A percentile compares a stretch with the other conserved stretches of the same genome.
Evolutionary conservation across 2,797 vertebrate species (phyloP).

Genomic region (Odontamblyopus lacepedii): DNA sequence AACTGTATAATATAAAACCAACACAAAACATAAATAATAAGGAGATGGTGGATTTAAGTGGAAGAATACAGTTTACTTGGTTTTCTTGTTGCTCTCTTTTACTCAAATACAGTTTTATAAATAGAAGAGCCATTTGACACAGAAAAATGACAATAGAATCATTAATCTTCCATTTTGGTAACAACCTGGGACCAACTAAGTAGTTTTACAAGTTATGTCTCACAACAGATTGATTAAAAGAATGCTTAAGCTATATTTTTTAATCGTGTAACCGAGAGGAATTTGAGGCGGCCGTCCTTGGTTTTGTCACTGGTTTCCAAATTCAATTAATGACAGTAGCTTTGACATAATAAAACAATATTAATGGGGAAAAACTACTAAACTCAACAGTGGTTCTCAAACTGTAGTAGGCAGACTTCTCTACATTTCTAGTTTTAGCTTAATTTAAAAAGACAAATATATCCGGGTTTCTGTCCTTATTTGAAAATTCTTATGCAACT

Average conservation of each 20-base stretch:
- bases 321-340: not conserved
- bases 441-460: not conserved
- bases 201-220: too few relatives aligned
- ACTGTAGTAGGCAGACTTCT: not conserved
- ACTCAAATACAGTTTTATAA: constrained; percentile 12
- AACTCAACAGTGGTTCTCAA: constrained; percentile 12
- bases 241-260: not conserved
- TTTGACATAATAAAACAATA: not conserved
- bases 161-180: constrained; percentile 10
- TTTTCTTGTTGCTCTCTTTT: not conserved
- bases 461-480: not conserved
- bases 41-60: constrained; percentile 14
- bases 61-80: constrained; percentile 3
- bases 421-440: not conserved
- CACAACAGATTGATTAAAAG: not conserved
- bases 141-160: constrained; percentile 22
- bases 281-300: constrained; percentile 2
- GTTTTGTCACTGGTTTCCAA: constrained; percentile 32
- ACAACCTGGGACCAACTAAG: constrained; percentile 5
- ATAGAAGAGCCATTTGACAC: constrained; percentile 14
- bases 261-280: too few relatives aligned
- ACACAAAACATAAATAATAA: constrained; percentile 57
- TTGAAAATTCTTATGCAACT: not conserved
- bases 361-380: constrained; percentile 13
- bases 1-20: constrained; percentile 54